Conservation (phyloP, 2,888 invertebrate species). For the Drosophila basisetae region DNA sequence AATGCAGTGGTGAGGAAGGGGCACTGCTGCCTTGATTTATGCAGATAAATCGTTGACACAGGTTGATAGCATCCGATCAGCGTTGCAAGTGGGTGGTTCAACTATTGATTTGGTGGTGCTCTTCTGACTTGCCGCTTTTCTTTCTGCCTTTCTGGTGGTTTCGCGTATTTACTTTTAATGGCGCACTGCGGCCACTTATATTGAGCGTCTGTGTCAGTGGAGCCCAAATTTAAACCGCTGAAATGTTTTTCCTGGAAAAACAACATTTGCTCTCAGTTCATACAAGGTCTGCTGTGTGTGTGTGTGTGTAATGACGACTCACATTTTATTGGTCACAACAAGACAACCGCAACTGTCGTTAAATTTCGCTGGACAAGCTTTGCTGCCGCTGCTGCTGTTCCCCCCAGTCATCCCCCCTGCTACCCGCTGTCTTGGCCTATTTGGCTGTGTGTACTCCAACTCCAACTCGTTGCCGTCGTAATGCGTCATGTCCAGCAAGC, state of each 20-base stretch:
- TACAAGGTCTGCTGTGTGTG: constrained; percentile 14
- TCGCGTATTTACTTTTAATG: constrained; percentile 64
- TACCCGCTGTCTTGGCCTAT: constrained; percentile 36
- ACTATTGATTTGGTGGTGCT: constrained; percentile 28
- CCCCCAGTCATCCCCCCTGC: not conserved
- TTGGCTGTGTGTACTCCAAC: constrained; percentile 22
- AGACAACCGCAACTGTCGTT: constrained; percentile 46
- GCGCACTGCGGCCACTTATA: constrained; percentile 51
- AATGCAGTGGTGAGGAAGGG: constrained; percentile 1
- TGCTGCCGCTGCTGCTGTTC: not conserved
- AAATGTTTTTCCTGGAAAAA: constrained; percentile 37
- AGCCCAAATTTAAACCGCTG: not conserved
- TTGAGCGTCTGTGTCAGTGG: constrained; percentile 39
- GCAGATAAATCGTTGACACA: constrained; percentile 61
- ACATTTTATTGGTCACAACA: constrained; percentile 46
- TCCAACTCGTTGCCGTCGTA: constrained; percentile 22
- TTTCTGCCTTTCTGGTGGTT: constrained; percentile 10
- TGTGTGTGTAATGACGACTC: constrained; percentile 16
- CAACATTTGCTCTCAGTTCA: constrained; percentile 32
- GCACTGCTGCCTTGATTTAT: constrained; percentile 17
- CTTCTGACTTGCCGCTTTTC: not conserved
- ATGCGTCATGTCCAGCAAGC: constrained; percentile 63
- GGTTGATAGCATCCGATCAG: constrained; percentile 52
- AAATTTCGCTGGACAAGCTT: constrained; percentile 50
- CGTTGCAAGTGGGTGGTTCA: constrained; percentile 50